Percentiles rank a stretch among this genome's conserved stretches.
Evolutionary conservation across 2,888 invertebrate species (phyloP).

Genomic region (Mythimna albipuncta): DNA sequence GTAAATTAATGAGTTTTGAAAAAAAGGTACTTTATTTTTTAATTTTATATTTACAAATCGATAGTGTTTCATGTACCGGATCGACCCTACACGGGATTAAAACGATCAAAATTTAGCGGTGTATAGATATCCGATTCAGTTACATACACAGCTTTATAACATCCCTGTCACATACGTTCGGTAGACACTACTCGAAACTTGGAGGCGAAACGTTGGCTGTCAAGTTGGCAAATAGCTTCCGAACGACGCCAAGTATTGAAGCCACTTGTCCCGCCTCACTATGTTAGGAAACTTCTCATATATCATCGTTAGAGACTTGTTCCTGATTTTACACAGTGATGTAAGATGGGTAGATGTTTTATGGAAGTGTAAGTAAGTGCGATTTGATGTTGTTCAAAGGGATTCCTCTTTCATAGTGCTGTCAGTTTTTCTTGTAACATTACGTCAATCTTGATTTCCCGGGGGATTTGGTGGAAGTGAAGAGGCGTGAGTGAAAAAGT

Average conservation of each 20-base stretch:
- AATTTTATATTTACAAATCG: too few species aligned
- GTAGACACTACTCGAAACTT: conserved; percentile 36
- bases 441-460: too few species aligned
- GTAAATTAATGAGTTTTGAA: too few species aligned
- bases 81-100: too few species aligned
- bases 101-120: too few species aligned
- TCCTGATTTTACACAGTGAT: neutral
- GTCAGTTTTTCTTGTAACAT: too few species aligned
- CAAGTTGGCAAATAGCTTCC: conserved; percentile 53
- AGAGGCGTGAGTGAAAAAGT: too few species aligned
- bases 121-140: too few species aligned
- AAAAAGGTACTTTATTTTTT: too few species aligned
- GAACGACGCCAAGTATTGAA: conserved; percentile 30
- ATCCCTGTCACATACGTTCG: neutral
- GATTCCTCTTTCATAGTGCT: neutral
- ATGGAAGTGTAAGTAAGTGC: neutral
- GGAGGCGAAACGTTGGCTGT: conserved; percentile 8
- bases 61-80: too few species aligned
- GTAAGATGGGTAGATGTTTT: neutral
- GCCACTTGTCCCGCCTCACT: conserved; percentile 30
- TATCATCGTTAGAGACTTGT: conserved; percentile 26
- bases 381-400: neutral
- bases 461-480: too few species aligned
- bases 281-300: conserved; percentile 31
- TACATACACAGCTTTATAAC: too few species aligned